Conservation (phyloP, 2,797 vertebrate species). For the Mallotus villosus region DNA sequence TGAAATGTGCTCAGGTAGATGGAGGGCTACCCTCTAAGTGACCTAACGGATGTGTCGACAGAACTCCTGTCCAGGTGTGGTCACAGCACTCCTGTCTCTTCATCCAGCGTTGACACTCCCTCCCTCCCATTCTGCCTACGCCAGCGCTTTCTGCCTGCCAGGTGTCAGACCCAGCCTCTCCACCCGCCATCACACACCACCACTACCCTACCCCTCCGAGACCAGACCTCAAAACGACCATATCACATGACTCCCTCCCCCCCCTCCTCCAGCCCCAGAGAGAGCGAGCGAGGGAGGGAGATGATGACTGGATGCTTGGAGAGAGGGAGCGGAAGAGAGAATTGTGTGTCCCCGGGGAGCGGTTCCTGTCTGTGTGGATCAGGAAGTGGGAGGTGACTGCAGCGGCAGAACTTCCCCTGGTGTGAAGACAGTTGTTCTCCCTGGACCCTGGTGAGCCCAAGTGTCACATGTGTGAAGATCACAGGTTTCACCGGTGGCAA, state of each 20-base stretch:
- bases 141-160: neutral
- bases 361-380: conserved; percentile 68
- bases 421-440: conserved; percentile 26
- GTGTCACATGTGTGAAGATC: conserved; percentile 72
- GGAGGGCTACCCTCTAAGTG: conserved; percentile 58
- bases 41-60: conserved; percentile 59
- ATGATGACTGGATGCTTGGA: neutral
- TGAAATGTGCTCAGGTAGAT: conserved; percentile 69
- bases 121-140: neutral
- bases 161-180: conserved; percentile 29
- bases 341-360: conserved; percentile 66
- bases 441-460: conserved; percentile 61
- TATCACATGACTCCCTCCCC: conserved; percentile 54
- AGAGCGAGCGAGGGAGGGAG: conserved; percentile 21
- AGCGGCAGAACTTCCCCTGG: conserved; percentile 19
- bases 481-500: conserved; percentile 62
- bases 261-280: conserved; percentile 47
- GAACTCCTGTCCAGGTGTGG: conserved; percentile 25
- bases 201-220: conserved; percentile 48
- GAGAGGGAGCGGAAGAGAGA: neutral
- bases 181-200: conserved; percentile 40
- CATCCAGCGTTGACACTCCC: neutral
- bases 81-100: neutral
- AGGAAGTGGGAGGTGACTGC: conserved; percentile 73
- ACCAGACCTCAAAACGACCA: conserved; percentile 50